A percentile compares a stretch with the other conserved stretches of the same genome.
phyloP scores from a whole-genome alignment of 2,113 vertebrate species.

The Pedetes capensis region DNA sequence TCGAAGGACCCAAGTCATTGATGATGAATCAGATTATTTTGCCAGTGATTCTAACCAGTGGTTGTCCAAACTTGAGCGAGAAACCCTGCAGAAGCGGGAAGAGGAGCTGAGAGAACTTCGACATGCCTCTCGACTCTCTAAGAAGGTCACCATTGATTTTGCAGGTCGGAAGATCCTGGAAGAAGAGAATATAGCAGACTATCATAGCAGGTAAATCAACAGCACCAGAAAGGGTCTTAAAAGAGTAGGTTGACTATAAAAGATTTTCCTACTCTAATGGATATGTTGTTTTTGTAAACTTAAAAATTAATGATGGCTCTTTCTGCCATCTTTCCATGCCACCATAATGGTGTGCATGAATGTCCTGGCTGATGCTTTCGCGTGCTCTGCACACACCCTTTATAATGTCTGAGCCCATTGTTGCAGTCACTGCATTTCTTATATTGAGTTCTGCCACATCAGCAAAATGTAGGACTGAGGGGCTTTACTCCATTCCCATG shows the following conservation, averaged over 20 bases:
- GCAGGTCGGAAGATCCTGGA: slow-evolving; percentile 93
- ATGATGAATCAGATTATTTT: slow-evolving; percentile 98
- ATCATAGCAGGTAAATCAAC: slow-evolving; percentile 89
- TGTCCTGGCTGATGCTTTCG: too few relatives aligned
- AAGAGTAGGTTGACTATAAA: slow-evolving; percentile 7
- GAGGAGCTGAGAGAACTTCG: slow-evolving; percentile 93
- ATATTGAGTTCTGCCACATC: too few relatives aligned
- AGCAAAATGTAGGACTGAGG: too few relatives aligned
- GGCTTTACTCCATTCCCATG: too few relatives aligned
- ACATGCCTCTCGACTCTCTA: slow-evolving; percentile 90
- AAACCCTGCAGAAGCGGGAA: slow-evolving; percentile 88
- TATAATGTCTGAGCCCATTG: too few relatives aligned
- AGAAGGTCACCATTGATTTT: slow-evolving; percentile 95
- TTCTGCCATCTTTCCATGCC: too few relatives aligned
- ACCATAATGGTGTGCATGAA: too few relatives aligned
- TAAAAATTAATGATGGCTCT: slow-evolving; percentile 24
- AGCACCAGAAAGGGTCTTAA: neutral
- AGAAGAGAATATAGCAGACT: slow-evolving; percentile 87
- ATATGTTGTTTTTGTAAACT: slow-evolving; percentile 33
- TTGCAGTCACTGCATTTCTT: too few relatives aligned
- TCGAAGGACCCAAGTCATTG: slow-evolving; percentile 95
- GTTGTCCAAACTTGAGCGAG: slow-evolving; percentile 92
- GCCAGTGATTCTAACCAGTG: slow-evolving; percentile 96
- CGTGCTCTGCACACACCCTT: too few relatives aligned
- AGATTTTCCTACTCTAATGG: neutral